Evolutionary conservation across 2,797 vertebrate species (phyloP), one percentile per base, ranked within the genome.

Genomic region (Poliocrania exsul): DNA sequence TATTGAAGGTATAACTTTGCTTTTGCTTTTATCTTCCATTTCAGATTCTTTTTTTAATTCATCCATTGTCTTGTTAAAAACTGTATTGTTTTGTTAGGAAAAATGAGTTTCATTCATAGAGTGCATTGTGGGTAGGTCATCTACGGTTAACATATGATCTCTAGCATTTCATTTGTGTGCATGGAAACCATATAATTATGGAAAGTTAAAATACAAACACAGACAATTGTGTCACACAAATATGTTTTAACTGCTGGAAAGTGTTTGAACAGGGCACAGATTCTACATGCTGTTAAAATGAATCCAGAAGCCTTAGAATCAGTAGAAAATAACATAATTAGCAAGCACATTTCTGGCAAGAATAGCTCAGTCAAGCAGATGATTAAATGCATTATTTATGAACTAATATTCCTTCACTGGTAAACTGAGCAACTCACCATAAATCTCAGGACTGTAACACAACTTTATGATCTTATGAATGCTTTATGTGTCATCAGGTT

Each of bases 141-240:
- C 42, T 72, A 51, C 0, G 1, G 72, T 88, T 91, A 88, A 37
- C 28, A 60, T 15, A 86, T 25, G 15, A 62, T 66, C 79, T n/a
- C 6, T 53, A 42, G 6, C 21, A 57, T 86, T 83, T 86, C 4
- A 81, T 87, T 91, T 83, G 75, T 86, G 49, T 38, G 49, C 85
- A 67, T 95, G 57, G 90, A 92, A 95, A 95, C 74, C 0, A 0
- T 58, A 5, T 46, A 83, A 90, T 90, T 92, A 56, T 0, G 28
- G 90, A 81, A 94, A 57, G 24, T 51, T 88, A 57, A 86, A 94
- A 72, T 42, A 81, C 35, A 91, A 92, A 88, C 80, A 93, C 24
- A 96, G 91, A 74, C 69, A 61, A 80, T 47, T 75, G 42, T 94
- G 71, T 92, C 73, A 93, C 82, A 95, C 13, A 91, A 86, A 67